These are phyloP conservation scores for Tylochromis polylepis DNA, from an alignment of 2,113 vertebrate species.

Conservation along the genomic window DNA sequence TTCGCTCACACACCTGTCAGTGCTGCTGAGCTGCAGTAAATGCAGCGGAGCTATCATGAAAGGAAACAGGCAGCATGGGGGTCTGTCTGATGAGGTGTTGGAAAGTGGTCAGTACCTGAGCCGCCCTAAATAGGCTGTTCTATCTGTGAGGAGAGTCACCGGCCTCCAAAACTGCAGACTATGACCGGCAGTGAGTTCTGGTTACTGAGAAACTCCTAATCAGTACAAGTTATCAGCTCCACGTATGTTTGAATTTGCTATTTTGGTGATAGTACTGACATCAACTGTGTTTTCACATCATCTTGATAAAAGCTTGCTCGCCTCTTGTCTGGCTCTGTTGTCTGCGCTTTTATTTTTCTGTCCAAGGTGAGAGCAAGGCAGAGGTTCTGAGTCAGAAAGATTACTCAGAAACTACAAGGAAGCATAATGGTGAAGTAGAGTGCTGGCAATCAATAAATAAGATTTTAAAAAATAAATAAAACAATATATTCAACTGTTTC, in stretches of 20 bases:
- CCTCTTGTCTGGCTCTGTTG: not conserved
- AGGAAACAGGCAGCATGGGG: conserved; percentile 26
- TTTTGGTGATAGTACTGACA: not conserved
- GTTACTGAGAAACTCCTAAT: not conserved
- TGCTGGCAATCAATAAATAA: not conserved
- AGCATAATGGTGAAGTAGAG: not conserved
- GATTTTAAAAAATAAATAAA: not conserved
- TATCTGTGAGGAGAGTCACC: conserved; percentile 6
- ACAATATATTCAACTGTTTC: not conserved
- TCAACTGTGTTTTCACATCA: not conserved
- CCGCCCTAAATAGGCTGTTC: not conserved
- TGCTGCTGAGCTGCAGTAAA: not conserved
- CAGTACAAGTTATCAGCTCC: not conserved
- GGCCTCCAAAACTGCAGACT: not conserved
- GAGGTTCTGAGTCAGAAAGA: not conserved
- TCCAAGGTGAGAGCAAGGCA: not conserved
- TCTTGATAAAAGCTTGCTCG: not conserved
- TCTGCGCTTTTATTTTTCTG: not conserved
- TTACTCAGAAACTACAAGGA: not conserved
- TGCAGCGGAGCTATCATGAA: conserved; percentile 5
- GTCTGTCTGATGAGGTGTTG: conserved; percentile 52
- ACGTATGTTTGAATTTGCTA: not conserved
- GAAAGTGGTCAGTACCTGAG: conserved; percentile 46
- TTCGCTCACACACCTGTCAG: not conserved
- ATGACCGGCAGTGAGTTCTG: not conserved